phyloP scores from a whole-genome alignment of 2,888 invertebrate species.

The Sylvicola fuscatus region DNA sequence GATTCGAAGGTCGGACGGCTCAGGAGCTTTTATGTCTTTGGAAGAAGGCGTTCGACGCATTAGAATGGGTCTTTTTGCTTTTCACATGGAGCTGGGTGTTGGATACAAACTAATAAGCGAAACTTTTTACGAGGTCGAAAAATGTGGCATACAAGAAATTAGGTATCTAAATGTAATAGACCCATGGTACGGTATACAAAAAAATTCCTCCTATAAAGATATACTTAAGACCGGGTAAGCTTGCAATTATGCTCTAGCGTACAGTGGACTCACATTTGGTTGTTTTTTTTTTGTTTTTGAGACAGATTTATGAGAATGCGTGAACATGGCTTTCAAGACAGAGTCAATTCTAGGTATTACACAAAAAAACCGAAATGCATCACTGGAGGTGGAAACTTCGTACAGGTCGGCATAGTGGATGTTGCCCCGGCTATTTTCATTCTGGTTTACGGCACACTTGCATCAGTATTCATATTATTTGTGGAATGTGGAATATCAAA shows the following conservation, averaged over 20 bases:
- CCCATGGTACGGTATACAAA: conserved; percentile 40
- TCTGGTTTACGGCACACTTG: conserved; percentile 20
- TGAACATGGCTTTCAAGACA: conserved; percentile 36
- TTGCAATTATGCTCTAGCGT: too few species aligned
- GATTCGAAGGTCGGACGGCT: conserved; percentile 36
- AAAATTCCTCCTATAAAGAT: conserved; percentile 38
- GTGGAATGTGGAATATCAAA: too few species aligned
- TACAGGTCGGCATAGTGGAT: conserved; percentile 39
- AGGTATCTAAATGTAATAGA: conserved; percentile 38
- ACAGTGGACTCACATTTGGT: background rate
- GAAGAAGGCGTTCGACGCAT: conserved; percentile 39
- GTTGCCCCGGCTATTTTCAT: conserved; percentile 31
- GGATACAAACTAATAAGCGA: conserved; percentile 45
- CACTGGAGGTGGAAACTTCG: conserved; percentile 27
- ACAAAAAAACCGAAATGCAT: conserved; percentile 37
- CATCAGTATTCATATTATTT: too few species aligned
- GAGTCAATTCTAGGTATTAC: conserved; percentile 32
- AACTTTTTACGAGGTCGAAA: conserved; percentile 44
- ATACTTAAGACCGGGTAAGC: conserved; percentile 40
- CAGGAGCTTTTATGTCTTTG: conserved; percentile 33
- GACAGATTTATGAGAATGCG: conserved; percentile 30
- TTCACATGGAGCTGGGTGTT: conserved; percentile 42
- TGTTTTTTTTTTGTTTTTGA: conserved; percentile 4
- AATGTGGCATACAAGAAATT: conserved; percentile 48
- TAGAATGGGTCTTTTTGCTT: conserved; percentile 39